Base-by-base conservation (phyloP, 2,797 vertebrate genomes). In the Ctenosaura bakeri region DNA sequence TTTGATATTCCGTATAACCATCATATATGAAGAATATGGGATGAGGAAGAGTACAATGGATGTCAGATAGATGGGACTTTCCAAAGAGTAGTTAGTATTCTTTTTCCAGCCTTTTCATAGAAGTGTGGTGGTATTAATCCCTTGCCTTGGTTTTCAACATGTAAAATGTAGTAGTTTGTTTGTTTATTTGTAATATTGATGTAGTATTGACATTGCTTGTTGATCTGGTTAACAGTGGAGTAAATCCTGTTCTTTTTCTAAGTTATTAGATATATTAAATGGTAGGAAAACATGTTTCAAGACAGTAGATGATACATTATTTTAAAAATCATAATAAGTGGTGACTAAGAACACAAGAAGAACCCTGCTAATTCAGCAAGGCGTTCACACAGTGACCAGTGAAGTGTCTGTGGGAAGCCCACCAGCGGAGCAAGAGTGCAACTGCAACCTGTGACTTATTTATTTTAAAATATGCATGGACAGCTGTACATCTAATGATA, bases 131-230 rank as follows among this genome's bases (percentile, higher is more conserved):
- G 35, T 69, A 22, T 76, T 84, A 10, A 69, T 50, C 42, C 6
- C 78, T 87, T 69, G 80, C 18, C 50, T 87, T 94, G 79, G 24
- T 89, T 87, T 87, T 59, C 20, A 84, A 32, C 42, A 78, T 50
- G 16, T 26, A 88, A 76, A 84, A 84, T 62, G 29, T 38, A 52
- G 78, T 24, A 59, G 1, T 81, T 18, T 3, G 18, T 59, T 59
- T 59, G 56, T 20, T 1, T 92, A 3, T 91, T 89, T 32, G 88
- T 74, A 54, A n/a, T 22, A 9, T 85, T 82, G 46, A n/a, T 59
- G 20, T 56, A 35, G 69, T 54, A 50, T 22, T 82, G 0, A 0
- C 87, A 26, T 64, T 93, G 86, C 92, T 64, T 93, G 86, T 91
- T 8, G 54, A 52, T 91, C 7, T 42, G 29, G 20, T 50, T 66